phyloP scores from a whole-genome alignment of 2,113 vertebrate genomes.

The Psammodynastes pulverulentus region DNA sequence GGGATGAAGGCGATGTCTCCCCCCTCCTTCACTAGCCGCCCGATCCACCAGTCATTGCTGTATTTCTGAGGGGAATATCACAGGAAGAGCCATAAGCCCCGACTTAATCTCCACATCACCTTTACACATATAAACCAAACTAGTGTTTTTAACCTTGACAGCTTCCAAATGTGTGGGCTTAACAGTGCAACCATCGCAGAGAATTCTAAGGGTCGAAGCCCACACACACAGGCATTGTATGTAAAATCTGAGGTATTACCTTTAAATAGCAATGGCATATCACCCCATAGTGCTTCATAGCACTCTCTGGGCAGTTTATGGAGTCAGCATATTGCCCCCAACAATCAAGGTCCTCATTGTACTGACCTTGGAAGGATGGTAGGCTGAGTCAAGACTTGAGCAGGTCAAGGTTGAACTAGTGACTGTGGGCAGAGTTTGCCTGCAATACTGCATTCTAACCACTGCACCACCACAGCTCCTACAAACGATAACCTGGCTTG shows the following conservation, averaged over 20 bases:
- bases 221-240: not conserved
- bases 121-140: not conserved
- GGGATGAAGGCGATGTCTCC: slow-evolving; percentile 94
- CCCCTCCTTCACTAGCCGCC: slow-evolving; percentile 91
- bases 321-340: not conserved
- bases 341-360: not conserved
- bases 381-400: not conserved
- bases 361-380: not conserved
- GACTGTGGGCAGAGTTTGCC: not conserved
- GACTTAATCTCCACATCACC: not conserved
- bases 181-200: not conserved
- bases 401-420: not conserved
- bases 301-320: not conserved
- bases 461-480: not conserved
- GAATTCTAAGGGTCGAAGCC: not conserved
- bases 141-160: not conserved
- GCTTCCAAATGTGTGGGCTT: not conserved
- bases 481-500: not conserved
- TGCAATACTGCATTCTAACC: not conserved
- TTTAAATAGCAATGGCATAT: not conserved
- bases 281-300: not conserved
- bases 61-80: slow-evolving; percentile 76
- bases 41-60: slow-evolving; percentile 98
- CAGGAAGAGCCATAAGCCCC: fast-evolving
- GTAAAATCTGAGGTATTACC: not conserved